Conservation (phyloP, 1,140 invertebrate species). For the Leptestheria dahalacensis region DNA sequence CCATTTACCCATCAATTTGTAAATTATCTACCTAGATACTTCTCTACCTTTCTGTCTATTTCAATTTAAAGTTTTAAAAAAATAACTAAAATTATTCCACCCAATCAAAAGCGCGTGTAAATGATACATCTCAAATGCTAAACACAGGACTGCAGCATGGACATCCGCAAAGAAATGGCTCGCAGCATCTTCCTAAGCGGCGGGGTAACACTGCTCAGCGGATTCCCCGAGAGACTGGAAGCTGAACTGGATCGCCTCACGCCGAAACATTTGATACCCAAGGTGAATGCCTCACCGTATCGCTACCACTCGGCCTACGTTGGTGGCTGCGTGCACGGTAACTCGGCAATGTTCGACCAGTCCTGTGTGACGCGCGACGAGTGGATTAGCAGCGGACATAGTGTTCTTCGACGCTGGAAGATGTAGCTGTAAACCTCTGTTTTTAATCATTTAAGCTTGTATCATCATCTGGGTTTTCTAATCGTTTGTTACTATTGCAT, state of each 20-base stretch:
- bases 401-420: slow-evolving; percentile 13
- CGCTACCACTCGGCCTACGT: slow-evolving; percentile 43
- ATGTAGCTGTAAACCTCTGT: slow-evolving; percentile 3
- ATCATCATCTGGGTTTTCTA: too few species aligned
- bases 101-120: too few species aligned
- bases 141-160: slow-evolving; percentile 34
- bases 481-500: too few species aligned
- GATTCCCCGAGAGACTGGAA: slow-evolving; percentile 41
- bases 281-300: slow-evolving; percentile 41
- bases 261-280: slow-evolving; percentile 39
- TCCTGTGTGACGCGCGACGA: slow-evolving; percentile 30
- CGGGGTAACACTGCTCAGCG: slow-evolving; percentile 41
- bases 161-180: slow-evolving; percentile 37
- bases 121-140: slow-evolving; percentile 6
- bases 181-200: slow-evolving; percentile 35
- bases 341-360: slow-evolving; percentile 31
- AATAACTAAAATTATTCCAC: too few species aligned
- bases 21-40: too few species aligned
- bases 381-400: slow-evolving; percentile 17
- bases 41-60: too few species aligned
- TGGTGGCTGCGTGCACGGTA: slow-evolving; percentile 37
- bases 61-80: too few species aligned
- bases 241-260: slow-evolving; percentile 39
- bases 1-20: too few species aligned
- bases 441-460: too few species aligned